phyloP scores from a whole-genome alignment of 2,113 vertebrate species.

The Nothobranchius kuhntae region DNA sequence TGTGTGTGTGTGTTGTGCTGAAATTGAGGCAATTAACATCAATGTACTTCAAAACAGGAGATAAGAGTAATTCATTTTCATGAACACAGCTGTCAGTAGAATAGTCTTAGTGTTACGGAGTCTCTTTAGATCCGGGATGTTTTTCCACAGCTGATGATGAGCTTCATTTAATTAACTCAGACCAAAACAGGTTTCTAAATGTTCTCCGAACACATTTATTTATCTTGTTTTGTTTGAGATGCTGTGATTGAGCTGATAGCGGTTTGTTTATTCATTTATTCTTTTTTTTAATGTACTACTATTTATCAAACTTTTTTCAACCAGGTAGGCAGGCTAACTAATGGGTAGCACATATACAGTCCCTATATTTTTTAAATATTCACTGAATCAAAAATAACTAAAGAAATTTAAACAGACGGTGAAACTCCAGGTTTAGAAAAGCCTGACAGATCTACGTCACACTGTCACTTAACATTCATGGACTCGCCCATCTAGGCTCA shows the following conservation, averaged over 20 bases:
- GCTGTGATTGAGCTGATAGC: not conserved
- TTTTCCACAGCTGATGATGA: conserved; percentile 32
- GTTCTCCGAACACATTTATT: not conserved
- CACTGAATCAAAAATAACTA: too few relatives aligned
- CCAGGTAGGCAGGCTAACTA: too few relatives aligned
- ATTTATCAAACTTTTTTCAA: not conserved
- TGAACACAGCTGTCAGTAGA: conserved; percentile 41
- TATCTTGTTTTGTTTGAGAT: not conserved
- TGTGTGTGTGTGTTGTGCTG: not conserved
- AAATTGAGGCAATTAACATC: conserved; percentile 26
- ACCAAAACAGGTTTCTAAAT: conserved; percentile 26
- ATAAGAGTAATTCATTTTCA: conserved; percentile 66
- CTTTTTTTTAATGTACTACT: not conserved
- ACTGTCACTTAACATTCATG: too few relatives aligned
- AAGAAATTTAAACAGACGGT: too few relatives aligned
- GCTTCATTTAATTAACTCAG: conserved; percentile 19
- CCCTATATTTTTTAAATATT: too few relatives aligned
- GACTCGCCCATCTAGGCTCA: too few relatives aligned
- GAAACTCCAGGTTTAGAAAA: too few relatives aligned
- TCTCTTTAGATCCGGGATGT: conserved; percentile 40
- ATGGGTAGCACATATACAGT: too few relatives aligned
- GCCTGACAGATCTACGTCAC: too few relatives aligned
- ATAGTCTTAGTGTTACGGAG: conserved; percentile 27
- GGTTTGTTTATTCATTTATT: not conserved
- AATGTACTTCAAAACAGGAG: conserved; percentile 37